phyloP scores from a whole-genome alignment of 1,140 invertebrate species.

The Lordiphosa collinella region DNA sequence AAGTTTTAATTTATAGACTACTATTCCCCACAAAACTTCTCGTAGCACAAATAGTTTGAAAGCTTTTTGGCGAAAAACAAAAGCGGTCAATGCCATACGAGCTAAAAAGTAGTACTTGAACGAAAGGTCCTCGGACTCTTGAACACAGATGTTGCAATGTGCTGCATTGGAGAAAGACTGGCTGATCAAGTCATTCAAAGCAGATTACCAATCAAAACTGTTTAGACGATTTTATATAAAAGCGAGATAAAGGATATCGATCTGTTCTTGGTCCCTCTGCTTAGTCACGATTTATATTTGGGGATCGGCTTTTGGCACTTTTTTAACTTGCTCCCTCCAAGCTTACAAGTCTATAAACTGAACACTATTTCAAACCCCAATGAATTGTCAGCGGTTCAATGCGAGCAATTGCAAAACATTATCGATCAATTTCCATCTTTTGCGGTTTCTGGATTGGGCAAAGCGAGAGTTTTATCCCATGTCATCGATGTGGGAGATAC shows the following conservation, averaged over 20 bases:
- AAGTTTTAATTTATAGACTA: too few species aligned
- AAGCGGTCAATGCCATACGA: neutral
- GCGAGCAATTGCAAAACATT: neutral
- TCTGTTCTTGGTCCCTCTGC: neutral
- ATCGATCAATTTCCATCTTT: neutral
- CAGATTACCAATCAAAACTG: too few species aligned
- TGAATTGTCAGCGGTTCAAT: neutral
- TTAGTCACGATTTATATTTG: constrained; percentile 3
- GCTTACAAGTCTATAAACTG: neutral
- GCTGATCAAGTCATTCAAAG: too few species aligned
- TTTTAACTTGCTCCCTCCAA: neutral
- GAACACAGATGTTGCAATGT: too few species aligned
- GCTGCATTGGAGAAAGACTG: too few species aligned
- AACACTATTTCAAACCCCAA: neutral
- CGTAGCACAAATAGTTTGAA: neutral
- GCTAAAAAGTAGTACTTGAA: neutral
- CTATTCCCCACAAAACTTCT: too few species aligned
- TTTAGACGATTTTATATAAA: neutral
- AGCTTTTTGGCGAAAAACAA: neutral
- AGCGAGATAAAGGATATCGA: neutral
- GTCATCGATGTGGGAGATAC: constrained; percentile 30
- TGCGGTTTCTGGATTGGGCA: neutral
- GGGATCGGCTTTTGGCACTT: neutral
- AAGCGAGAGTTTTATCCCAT: neutral
- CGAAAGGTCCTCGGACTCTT: too few species aligned